Evolutionary conservation across 2,888 invertebrate genomes (phyloP).

Genomic region (Hesperia comma): DNA sequence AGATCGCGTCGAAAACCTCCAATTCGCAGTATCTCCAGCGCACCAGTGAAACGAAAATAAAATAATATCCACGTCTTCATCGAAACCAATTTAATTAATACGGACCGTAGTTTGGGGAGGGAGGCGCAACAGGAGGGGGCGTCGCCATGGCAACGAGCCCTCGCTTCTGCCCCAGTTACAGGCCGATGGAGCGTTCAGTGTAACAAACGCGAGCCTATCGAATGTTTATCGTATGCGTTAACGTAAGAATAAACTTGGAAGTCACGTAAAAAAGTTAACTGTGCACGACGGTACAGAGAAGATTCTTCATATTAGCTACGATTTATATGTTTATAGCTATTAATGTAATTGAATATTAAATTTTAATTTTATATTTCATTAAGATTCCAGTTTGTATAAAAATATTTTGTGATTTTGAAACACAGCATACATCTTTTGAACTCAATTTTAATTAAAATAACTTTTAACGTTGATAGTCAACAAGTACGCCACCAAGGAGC

Average conservation of each 20-base stretch:
- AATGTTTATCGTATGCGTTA: constrained; percentile 25
- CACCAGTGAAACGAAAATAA: constrained; percentile 7
- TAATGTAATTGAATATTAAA: too few relatives aligned
- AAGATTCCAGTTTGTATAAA: too few relatives aligned
- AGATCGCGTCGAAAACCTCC: background rate
- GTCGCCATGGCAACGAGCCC: constrained; percentile 47
- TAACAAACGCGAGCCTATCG: constrained; percentile 33
- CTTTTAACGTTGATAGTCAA: too few relatives aligned
- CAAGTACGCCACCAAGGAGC: too few relatives aligned
- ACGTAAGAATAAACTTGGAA: constrained; percentile 5
- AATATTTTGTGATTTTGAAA: too few relatives aligned
- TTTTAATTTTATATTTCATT: too few relatives aligned
- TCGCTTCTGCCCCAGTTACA: constrained; percentile 71
- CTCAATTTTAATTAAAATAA: too few relatives aligned
- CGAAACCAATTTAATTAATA: constrained; percentile 30
- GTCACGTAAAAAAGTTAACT: background rate
- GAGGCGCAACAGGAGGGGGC: constrained; percentile 31
- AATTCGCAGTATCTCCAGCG: background rate
- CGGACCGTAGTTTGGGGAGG: constrained; percentile 21
- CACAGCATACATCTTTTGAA: too few relatives aligned
- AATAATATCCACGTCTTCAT: constrained; percentile 26
- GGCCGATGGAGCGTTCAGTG: constrained; percentile 52
- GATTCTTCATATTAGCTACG: too few relatives aligned
- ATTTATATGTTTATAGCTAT: too few relatives aligned
- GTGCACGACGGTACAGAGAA: too few relatives aligned